phyloP scores from a whole-genome alignment of 2,888 invertebrate species.

The Bellardia bayeri region DNA sequence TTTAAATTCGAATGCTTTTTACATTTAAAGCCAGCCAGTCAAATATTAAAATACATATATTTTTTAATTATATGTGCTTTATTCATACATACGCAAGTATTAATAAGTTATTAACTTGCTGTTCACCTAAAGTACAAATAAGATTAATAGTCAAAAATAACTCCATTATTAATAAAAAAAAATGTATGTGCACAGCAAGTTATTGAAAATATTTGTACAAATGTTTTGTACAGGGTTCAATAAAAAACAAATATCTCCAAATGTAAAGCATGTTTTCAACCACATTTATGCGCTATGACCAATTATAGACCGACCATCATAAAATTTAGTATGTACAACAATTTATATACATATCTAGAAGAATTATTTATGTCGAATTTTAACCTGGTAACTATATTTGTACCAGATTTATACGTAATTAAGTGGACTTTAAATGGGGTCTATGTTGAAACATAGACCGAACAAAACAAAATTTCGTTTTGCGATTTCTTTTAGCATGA shows the following conservation, averaged over 20 bases:
- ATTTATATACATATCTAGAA: too few species aligned
- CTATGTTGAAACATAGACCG: too few species aligned
- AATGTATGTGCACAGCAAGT: not conserved
- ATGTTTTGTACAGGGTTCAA: not conserved
- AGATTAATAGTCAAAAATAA: not conserved
- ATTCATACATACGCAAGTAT: not conserved
- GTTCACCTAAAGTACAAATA: not conserved
- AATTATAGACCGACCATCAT: too few species aligned
- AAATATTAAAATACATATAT: not conserved
- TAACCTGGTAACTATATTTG: too few species aligned
- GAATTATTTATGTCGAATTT: too few species aligned
- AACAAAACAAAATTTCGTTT: too few species aligned
- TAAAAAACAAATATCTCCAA: not conserved
- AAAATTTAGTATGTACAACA: too few species aligned
- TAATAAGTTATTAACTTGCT: not conserved
- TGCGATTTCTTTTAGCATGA: too few species aligned
- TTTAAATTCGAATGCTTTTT: not conserved
- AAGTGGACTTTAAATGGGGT: too few species aligned
- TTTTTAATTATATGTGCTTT: not conserved
- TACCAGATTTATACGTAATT: too few species aligned
- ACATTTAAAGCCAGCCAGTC: not conserved
- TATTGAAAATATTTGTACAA: not conserved
- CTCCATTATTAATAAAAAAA: not conserved
- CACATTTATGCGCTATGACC: too few species aligned
- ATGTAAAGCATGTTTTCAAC: not conserved